phyloP scores from a whole-genome alignment of 2,113 vertebrate genomes.

The mouse (Mus musculus) region GRCm39 chr2:90707001-90707500 shows the following conservation, averaged over 20 bases:
- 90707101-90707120: too few species aligned
- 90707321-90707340: too few species aligned
- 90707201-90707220: neutral
- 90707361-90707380: neutral
- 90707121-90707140: too few species aligned
- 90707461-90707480: neutral
- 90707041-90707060: too few species aligned
- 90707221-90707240: neutral
- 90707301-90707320: accelerated
- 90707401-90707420: neutral
- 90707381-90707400: neutral
- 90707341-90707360: neutral
- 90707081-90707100: too few species aligned
- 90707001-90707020: too few species aligned
- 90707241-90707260: neutral
- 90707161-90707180: neutral
- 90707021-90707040: too few species aligned
- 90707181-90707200: neutral
- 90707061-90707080: too few species aligned
- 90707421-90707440: neutral
- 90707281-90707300: neutral
- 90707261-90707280: neutral
- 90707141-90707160: neutral
- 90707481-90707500: neutral
- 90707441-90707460: neutral